phyloP scores from a whole-genome alignment of 2,113 vertebrate genomes.

The Lynx canadensis region DNA sequence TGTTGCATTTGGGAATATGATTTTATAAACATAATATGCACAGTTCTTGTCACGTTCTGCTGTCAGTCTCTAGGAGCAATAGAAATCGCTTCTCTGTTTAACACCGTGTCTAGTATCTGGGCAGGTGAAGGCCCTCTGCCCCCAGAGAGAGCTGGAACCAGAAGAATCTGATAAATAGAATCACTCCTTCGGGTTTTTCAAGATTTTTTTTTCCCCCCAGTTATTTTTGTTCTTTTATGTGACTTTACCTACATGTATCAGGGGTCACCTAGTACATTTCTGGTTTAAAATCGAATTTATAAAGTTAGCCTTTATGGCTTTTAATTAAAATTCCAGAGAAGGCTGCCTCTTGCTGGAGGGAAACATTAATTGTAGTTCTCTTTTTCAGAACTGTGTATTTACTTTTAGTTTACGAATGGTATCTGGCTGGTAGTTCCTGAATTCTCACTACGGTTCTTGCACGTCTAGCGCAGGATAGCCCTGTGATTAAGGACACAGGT shows the following conservation, averaged over 20 bases:
- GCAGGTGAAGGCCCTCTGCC: neutral
- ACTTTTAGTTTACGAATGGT: neutral
- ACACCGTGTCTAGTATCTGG: neutral
- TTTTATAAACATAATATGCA: conserved; percentile 44
- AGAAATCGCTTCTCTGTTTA: conserved; percentile 38
- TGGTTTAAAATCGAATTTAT: conserved; percentile 10
- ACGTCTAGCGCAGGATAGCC: neutral
- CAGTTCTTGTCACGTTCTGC: neutral
- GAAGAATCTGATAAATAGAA: neutral
- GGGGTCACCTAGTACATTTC: neutral
- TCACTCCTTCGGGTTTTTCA: neutral
- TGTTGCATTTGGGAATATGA: conserved; percentile 57
- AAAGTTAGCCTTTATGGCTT: conserved; percentile 19
- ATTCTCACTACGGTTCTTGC: neutral
- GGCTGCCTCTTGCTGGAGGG: neutral
- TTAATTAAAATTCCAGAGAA: conserved; percentile 7
- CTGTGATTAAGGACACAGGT: neutral
- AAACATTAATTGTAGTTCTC: neutral
- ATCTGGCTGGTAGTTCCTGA: neutral
- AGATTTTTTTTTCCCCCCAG: neutral
- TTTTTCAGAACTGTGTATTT: neutral
- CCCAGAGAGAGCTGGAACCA: neutral
- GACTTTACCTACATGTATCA: neutral
- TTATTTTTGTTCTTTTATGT: conserved; percentile 13
- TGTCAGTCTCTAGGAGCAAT: conserved; percentile 20